Conservation (phyloP, 2,797 vertebrate genomes). For the Chaetophractus vellerosus region DNA sequence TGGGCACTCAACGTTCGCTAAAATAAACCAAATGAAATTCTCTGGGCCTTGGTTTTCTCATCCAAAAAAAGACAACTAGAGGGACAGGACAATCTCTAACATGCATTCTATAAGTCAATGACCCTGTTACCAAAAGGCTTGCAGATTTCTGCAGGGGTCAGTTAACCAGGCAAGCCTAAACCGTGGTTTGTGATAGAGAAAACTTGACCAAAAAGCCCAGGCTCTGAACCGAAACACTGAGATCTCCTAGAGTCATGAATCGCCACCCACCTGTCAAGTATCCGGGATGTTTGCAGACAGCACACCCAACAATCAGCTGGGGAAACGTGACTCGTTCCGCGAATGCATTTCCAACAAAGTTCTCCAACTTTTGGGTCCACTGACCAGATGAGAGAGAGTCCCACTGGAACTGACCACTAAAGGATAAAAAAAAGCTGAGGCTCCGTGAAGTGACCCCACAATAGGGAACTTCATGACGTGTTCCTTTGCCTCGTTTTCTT, state of each 20-base stretch:
- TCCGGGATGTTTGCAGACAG: background rate
- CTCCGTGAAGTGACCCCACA: background rate
- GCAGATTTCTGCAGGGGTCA: background rate
- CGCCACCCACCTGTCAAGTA: background rate
- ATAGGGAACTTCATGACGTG: background rate
- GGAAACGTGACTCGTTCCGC: background rate
- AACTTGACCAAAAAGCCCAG: conserved; percentile 25
- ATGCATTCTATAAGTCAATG: background rate
- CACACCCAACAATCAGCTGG: background rate
- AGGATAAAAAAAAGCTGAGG: background rate
- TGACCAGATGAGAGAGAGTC: background rate
- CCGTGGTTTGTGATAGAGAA: background rate
- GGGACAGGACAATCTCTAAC: background rate
- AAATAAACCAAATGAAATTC: background rate
- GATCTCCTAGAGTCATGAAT: background rate
- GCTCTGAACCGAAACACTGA: background rate
- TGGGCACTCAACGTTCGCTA: background rate
- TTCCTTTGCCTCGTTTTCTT: conserved; percentile 34
- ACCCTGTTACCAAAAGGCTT: background rate
- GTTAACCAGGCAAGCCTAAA: background rate
- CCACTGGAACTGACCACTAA: background rate
- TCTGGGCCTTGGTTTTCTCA: background rate
- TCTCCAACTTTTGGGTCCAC: background rate
- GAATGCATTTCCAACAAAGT: conserved; percentile 16
- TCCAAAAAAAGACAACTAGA: background rate